Percentiles rank a stretch among this genome's conserved stretches.
Conservation (phyloP, 2,113 vertebrate genomes). For the Probosciger aterrimus region DNA sequence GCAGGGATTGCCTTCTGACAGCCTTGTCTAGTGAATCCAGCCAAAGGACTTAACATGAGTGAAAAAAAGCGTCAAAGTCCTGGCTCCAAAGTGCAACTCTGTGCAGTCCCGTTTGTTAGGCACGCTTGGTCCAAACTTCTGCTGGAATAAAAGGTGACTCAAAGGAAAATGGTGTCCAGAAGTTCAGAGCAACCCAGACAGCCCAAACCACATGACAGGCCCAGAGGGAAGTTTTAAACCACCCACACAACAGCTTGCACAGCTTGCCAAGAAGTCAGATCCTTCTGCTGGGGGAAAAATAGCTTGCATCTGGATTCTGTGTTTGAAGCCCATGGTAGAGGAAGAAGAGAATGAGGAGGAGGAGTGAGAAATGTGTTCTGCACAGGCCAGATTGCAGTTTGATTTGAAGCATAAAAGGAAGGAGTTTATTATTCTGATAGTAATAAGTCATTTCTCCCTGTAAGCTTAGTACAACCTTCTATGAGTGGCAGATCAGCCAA, state of each 20-base stretch:
- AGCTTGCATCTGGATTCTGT: constrained; percentile 67
- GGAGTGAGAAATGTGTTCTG: constrained; percentile 44
- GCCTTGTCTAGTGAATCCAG: background rate
- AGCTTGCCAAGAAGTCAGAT: constrained; percentile 71
- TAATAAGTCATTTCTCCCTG: constrained; percentile 55
- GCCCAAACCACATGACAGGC: constrained; percentile 68
- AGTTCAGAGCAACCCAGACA: constrained; percentile 61
- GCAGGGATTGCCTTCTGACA: constrained; percentile 21
- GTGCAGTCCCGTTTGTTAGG: background rate
- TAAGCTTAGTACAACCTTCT: constrained; percentile 34
- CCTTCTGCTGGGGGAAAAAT: constrained; percentile 56
- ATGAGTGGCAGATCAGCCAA: constrained; percentile 38
- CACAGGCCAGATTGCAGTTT: constrained; percentile 49
- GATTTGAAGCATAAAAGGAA: constrained; percentile 57
- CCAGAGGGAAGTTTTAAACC: constrained; percentile 63
- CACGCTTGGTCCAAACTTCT: constrained; percentile 1
- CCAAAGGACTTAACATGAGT: background rate
- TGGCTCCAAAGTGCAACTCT: background rate
- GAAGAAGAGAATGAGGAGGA: constrained; percentile 62
- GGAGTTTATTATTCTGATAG: constrained; percentile 62
- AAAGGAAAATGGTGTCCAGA: constrained; percentile 65
- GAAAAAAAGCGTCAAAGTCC: background rate
- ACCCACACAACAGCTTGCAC: constrained; percentile 66
- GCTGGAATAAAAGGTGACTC: constrained; percentile 70
- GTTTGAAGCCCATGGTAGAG: constrained; percentile 64